Conservation (phyloP, 2,113 vertebrate species). For the Neopipo cinnamomea region DNA sequence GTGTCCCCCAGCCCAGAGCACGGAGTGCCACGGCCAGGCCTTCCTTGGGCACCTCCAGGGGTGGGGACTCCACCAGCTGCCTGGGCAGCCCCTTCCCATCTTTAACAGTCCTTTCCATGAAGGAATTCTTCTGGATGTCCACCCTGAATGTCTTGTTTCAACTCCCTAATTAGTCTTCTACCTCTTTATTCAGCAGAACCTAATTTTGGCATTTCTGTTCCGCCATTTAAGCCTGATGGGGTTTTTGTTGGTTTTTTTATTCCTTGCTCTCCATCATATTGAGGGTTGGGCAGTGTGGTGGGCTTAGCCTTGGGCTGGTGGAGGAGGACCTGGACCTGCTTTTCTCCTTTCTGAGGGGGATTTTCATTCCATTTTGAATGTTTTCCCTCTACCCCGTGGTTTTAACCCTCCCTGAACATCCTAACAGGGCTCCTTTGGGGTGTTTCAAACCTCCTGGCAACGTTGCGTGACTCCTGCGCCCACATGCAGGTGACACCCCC, state of each 20-base stretch:
- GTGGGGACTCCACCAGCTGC: background rate
- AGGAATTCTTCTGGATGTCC: background rate
- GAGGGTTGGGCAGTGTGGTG: background rate
- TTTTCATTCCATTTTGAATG: background rate
- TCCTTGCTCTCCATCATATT: background rate
- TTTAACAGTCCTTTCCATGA: background rate
- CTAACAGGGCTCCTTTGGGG: background rate
- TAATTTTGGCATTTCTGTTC: background rate
- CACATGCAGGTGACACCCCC: rapidly evolving
- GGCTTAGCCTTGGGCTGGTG: background rate
- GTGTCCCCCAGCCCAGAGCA: background rate
- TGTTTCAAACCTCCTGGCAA: rapidly evolving
- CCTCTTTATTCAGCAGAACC: too few species aligned
- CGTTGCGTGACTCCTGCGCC: rapidly evolving
- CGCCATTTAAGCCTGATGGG: background rate
- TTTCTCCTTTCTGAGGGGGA: background rate
- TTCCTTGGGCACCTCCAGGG: background rate
- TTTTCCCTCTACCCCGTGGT: background rate
- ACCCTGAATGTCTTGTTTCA: background rate
- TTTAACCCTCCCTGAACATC: background rate
- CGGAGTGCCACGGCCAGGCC: background rate
- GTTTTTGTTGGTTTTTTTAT: background rate
- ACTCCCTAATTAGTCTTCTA: background rate
- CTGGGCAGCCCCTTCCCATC: background rate
- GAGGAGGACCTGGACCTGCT: background rate